These are phyloP conservation scores for Monarcha castaneiventris DNA, from an alignment of 2,113 vertebrate genomes.

Conservation along the genomic window DNA sequence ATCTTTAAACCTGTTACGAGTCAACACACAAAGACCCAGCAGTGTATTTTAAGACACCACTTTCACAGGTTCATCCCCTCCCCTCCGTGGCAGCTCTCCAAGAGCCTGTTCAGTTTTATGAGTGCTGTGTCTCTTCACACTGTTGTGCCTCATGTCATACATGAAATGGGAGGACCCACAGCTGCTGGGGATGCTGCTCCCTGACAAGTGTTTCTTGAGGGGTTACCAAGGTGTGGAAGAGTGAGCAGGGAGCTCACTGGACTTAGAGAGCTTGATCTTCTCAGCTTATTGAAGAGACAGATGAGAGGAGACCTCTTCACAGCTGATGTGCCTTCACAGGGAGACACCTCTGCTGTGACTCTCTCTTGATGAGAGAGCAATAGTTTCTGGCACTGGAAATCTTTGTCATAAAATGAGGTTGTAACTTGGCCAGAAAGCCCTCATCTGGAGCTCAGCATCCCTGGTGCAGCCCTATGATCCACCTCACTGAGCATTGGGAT, in stretches of 20 bases:
- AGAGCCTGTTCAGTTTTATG: neutral
- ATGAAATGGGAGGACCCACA: neutral
- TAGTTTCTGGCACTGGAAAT: neutral
- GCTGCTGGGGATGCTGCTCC: neutral
- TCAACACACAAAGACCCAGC: neutral
- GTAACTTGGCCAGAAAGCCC: neutral
- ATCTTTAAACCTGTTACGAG: neutral
- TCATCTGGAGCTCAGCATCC: neutral
- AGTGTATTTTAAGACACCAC: neutral
- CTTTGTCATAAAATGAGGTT: neutral
- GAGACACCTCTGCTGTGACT: neutral
- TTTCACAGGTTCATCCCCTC: neutral
- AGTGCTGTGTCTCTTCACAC: neutral
- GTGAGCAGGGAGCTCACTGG: neutral
- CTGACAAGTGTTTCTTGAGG: neutral
- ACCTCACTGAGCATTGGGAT: fast-evolving
- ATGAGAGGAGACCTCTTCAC: neutral
- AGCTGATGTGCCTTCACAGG: neutral
- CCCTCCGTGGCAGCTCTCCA: neutral
- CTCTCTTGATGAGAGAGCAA: neutral
- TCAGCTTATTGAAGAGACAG: neutral
- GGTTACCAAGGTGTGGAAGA: neutral
- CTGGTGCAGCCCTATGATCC: neutral
- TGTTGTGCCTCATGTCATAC: fast-evolving
- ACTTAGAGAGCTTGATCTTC: neutral